Conservation (phyloP, 2,888 invertebrate genomes). For the Epinotia brunnichana region DNA sequence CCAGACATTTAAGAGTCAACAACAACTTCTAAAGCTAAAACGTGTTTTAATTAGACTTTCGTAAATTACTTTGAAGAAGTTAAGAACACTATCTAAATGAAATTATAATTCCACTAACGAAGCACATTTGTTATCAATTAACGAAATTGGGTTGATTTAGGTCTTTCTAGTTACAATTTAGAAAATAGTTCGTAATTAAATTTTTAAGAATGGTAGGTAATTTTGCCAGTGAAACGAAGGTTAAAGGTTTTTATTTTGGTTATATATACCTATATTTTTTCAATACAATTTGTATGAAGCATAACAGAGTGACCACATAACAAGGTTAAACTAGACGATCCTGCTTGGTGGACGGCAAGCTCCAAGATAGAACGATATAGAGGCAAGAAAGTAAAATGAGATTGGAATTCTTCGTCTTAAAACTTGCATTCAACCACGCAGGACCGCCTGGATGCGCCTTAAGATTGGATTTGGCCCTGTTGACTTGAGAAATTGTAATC, state of each 20-base stretch:
- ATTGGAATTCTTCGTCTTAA: no score
- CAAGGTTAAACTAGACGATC: no score
- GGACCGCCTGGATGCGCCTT: no score
- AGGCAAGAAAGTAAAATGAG: no score
- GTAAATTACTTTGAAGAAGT: not conserved
- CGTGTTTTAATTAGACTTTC: not conserved
- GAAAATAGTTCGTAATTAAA: not conserved
- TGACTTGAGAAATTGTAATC: no score
- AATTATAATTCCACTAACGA: conserved; percentile 11
- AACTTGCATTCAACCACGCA: no score
- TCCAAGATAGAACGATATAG: no score
- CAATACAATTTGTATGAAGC: no score
- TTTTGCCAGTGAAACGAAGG: not conserved
- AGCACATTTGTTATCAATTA: conserved; percentile 13
- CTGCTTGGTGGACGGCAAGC: no score
- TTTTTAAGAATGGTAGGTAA: not conserved
- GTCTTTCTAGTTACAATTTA: not conserved
- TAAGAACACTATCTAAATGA: not conserved
- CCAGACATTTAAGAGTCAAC: not conserved
- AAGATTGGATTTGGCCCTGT: no score
- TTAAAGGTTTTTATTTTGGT: not conserved
- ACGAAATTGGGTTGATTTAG: not conserved
- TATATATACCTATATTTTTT: no score
- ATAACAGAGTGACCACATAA: no score
- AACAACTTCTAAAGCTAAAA: not conserved